These are phyloP conservation scores for Elysia chlorotica DNA, from an alignment of 1,140 invertebrate species.

Conservation along the genomic window DNA sequence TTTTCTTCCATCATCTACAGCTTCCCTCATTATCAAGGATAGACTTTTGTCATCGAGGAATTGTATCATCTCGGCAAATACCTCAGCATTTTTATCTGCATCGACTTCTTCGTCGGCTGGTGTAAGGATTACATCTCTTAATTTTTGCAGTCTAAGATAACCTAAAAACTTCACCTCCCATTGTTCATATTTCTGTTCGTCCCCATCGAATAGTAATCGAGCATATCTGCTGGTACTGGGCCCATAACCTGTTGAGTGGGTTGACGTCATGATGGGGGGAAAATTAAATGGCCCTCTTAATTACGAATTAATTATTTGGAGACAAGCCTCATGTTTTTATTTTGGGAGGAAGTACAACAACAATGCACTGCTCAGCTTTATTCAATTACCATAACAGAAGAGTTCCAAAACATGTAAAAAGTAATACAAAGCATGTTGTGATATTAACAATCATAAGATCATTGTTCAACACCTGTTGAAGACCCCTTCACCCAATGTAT, in stretches of 20 bases:
- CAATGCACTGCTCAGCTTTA: too few relatives aligned
- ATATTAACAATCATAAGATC: too few relatives aligned
- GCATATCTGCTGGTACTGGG: neutral
- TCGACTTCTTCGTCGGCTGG: neutral
- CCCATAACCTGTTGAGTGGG: constrained; percentile 22
- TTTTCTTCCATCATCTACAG: constrained; percentile 5
- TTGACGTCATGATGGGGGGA: too few relatives aligned
- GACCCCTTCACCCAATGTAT: too few relatives aligned
- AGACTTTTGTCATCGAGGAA: constrained; percentile 18
- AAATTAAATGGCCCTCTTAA: too few relatives aligned
- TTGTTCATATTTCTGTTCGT: constrained; percentile 19
- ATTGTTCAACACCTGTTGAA: too few relatives aligned
- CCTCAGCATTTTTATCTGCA: constrained; percentile 8
- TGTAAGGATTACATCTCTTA: neutral
- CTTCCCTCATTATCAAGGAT: constrained; percentile 9
- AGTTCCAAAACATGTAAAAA: too few relatives aligned
- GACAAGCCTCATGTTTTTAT: too few relatives aligned
- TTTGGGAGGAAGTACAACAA: too few relatives aligned
- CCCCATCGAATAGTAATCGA: constrained; percentile 17
- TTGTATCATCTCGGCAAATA: constrained; percentile 12
- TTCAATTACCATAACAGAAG: too few relatives aligned
- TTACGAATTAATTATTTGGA: too few relatives aligned
- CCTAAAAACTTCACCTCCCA: constrained; percentile 23
- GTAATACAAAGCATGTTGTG: too few relatives aligned
- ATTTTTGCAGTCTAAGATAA: constrained; percentile 1